Evolutionary conservation across 2,797 vertebrate genomes (phyloP), one percentile per base, ranked within the genome.

Genomic region (Galagoides demidoff): DNA sequence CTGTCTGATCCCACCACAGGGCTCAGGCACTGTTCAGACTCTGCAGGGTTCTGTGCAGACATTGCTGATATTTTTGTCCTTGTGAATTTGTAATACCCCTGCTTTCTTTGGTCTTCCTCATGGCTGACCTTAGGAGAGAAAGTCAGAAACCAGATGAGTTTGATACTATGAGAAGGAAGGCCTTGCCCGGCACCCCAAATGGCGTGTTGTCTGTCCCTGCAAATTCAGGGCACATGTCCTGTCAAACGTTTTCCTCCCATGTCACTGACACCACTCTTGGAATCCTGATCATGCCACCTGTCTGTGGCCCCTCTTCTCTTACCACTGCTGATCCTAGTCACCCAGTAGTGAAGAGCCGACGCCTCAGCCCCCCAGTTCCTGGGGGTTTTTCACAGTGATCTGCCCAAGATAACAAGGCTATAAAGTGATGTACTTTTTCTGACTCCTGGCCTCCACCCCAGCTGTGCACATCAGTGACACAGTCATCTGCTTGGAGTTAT

Each of bases 251-350:
- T 52, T 71, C 11, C 23, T 87, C 9, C 66, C 31, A 4, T 27
- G 27, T 76, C 59, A 29, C 3, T 23, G 16, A 34, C 55, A 61
- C 31, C 45, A 27, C 11, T 25, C 23, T 37, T 70, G 61, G 12
- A 5, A 10, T 43, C 55, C 34, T 16, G 23, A 22, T 31, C 43
- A 10, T 49, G 11, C 61, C 19, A 11, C 17, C 49, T 64, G 19
- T 19, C 49, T 66, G 10, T 25, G 13, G 55, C 29, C 68, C 55
- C 49, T 61, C 31, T 19, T 2, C 11, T 77, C 71, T 55, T 7
- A 16, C 11, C 7, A 7, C 4, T 0, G 2, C 3, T 9, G 31
- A 14, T n/a, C 3, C 25, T 4, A 19, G 27, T 2, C 34, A 2
- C 19, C 49, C 13, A 23, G 3, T 3, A 63, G 14, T 31, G 71